Percentiles rank a stretch among this genome's conserved stretches.
These are phyloP conservation scores for Diarsia dahlii DNA, from an alignment of 2,888 invertebrate species.

Conservation along the genomic window DNA sequence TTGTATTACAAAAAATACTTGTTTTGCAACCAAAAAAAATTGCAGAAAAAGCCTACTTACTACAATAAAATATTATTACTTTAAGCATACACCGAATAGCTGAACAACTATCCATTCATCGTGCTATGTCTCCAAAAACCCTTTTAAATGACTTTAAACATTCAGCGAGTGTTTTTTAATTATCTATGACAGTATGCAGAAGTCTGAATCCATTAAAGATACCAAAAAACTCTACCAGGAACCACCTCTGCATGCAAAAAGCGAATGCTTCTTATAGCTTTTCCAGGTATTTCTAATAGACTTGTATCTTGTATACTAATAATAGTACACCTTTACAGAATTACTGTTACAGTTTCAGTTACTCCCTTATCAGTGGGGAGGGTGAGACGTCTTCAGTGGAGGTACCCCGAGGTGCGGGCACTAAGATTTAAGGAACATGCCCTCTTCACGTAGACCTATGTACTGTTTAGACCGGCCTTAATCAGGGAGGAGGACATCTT, in stretches of 20 bases:
- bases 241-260: not conserved
- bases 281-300: not conserved
- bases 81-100: not conserved
- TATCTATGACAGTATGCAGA: not conserved
- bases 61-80: not conserved
- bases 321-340: not conserved
- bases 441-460: conserved; percentile 61
- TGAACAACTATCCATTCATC: accelerated
- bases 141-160: not conserved
- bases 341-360: conserved; percentile 9
- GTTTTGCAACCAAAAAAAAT: not conserved
- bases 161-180: not conserved
- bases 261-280: not conserved
- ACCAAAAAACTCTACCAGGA: not conserved
- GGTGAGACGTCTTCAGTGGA: conserved; percentile 73
- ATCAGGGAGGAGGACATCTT: not conserved
- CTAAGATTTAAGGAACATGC: conserved; percentile 82
- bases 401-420: conserved; percentile 81
- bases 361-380: conserved; percentile 42
- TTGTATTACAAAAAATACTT: not conserved
- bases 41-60: not conserved
- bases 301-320: not conserved
- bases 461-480: conserved; percentile 48
- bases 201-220: not conserved
- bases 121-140: not conserved